Evolutionary conservation across 2,797 vertebrate species (phyloP), one percentile per base, ranked within the genome.

Genomic region (Schizopygopsis pylzovi): DNA sequence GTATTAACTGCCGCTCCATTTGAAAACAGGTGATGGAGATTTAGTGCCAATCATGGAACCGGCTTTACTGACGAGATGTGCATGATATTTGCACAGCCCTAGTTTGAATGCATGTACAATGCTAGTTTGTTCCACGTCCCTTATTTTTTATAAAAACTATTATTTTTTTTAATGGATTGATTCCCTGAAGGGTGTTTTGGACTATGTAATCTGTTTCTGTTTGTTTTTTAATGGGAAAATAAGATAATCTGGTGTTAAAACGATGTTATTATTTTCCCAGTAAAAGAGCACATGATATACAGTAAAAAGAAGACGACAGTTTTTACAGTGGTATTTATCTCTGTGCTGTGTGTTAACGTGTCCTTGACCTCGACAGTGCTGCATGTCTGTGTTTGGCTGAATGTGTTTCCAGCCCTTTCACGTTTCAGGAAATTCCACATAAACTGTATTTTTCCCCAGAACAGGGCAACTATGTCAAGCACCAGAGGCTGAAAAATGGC

Each of bases 371-470:
- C 79, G 86, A 88, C 87, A 47, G 68, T 25, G 43, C 45, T 88
- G 89, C 89, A 90, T 92, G 91, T n/a, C 47, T 82, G 84, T 43
- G 68, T 72, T 81, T 77, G 65, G 13, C 67, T 79, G 65, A 85
- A 61, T 49, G 52, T 63, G 61, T 81, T 88, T 92, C 90, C 90
- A 76, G 88, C 88, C 91, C 90, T 87, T 91, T 90, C 86, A 85
- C 92, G 93, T 93, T 94, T 91, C 94, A 94, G 95, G 94, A 95
- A 95, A 94, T 94, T 85, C 94, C 93, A 92, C 89, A 90, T 93
- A 93, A 94, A 92, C 92, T 84, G 82, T 76, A 87, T 89, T 67
- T 82, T 82, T 68, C 22, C 59, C 12, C 13, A 39, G 25, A 79
- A 90, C 88, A 13, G 79, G 83, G 78, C 89, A 80, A 28, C 45